These are phyloP conservation scores for Arnoldichthys spilopterus DNA, from an alignment of 2,797 vertebrate genomes.

Conservation along the genomic window DNA sequence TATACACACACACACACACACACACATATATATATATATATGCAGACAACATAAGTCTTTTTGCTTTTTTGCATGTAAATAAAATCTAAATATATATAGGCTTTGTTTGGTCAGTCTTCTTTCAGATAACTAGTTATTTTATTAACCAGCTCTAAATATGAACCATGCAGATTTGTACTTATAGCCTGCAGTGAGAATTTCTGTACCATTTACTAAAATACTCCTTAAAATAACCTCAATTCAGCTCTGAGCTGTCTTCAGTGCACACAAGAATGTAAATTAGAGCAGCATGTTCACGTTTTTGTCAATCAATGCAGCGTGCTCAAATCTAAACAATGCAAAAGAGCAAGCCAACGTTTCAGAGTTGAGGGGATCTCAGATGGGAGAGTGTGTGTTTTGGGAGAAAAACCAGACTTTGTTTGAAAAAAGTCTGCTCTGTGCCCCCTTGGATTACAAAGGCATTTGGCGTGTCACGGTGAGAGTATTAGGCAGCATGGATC, in stretches of 20 bases:
- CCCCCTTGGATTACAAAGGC: neutral
- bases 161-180: neutral
- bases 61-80: no score
- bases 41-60: no score
- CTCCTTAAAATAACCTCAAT: conserved; percentile 42
- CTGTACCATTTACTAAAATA: conserved; percentile 11
- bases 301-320: conserved; percentile 37
- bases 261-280: conserved; percentile 26
- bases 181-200: conserved; percentile 6
- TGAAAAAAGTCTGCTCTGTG: conserved; percentile 1
- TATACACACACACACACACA: no score
- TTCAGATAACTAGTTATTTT: neutral
- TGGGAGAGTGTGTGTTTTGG: neutral
- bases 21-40: no score
- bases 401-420: neutral
- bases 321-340: conserved; percentile 34
- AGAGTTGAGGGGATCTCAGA: conserved; percentile 10
- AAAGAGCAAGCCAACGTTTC: neutral
- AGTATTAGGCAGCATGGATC: neutral
- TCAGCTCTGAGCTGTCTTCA: neutral
- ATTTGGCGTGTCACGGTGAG: neutral
- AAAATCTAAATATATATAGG: no score
- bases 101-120: neutral
- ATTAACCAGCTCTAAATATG: conserved; percentile 7
- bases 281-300: conserved; percentile 39